Base-by-base conservation (phyloP, 30 jellyfish, hydroid and myxozoan species). In the Pelagia noctiluca region DNA sequence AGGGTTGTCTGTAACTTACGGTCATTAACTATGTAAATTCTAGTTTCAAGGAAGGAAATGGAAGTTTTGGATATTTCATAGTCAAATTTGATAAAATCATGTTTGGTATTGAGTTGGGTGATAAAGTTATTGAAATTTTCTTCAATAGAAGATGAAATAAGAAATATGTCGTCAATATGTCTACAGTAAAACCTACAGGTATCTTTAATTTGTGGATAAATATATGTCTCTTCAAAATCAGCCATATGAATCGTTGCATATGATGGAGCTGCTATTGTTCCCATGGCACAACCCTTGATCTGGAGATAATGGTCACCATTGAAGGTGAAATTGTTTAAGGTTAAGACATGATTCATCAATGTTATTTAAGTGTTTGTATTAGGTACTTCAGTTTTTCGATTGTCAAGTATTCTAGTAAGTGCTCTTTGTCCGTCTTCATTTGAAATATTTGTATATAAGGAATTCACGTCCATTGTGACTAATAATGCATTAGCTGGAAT, bases 81-180 rank as follows among this genome's bases (percentile, higher is more conserved):
- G 31, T 64, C 83, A 32, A 62, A 80, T n/a, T 63, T 80, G 30
- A 80, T 80, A 24, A 74, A 47, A 24, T 35, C 29, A 30, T 62
- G 85, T 53, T 42, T 76, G 16, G 61, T 74, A 50, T 75, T 74
- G 21, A 76, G 36, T 21, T 73, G 35, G 48, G 85, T 53, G 19
- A 65, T 37, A 67, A 85, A 85, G 26, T 48, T 50, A 57, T 48
- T 75, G 57, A 75, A 64, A 54, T 35, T 38, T 25, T 54, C 23
- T 65, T 75, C 75, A 3, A 37, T 49, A 23, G 18, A 50, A 0
- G 84, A 37, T 52, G 48, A 85, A 13, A 65, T 85, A 24, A 63
- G 65, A 89, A 75, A 73, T 18, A 85, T 85, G 68, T 85, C 90
- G 32, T 85, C 85, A 52, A 85, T 73, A 77, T 48, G 63, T 37